Percentiles rank a stretch among this genome's conserved stretches.
Conservation (phyloP, 2,113 vertebrate genomes). For the Mus pahari region DNA sequence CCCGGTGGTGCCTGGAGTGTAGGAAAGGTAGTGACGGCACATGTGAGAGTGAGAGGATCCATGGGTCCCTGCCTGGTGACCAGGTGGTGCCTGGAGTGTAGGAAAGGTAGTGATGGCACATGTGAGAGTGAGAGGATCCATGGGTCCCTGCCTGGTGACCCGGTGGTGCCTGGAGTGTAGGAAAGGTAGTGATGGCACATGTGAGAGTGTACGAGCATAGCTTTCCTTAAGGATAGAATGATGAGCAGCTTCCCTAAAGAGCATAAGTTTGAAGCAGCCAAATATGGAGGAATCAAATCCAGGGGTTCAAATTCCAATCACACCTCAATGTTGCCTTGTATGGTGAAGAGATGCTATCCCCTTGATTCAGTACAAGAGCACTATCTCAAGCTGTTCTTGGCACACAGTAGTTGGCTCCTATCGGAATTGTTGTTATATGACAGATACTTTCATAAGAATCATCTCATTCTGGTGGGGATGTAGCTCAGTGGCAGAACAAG, state of each 20-base stretch:
- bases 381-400: not conserved
- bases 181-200: not conserved
- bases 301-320: not conserved
- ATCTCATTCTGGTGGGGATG: not conserved
- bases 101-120: too few species aligned
- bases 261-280: not conserved
- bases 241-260: not conserved
- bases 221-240: not conserved
- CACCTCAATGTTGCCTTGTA: not conserved
- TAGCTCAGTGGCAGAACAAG: not conserved
- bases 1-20: too few species aligned
- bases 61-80: not conserved
- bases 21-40: too few species aligned
- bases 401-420: not conserved
- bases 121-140: too few species aligned
- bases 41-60: too few species aligned
- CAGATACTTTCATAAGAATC: not conserved
- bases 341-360: not conserved
- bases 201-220: fast-evolving
- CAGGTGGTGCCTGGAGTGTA: too few species aligned
- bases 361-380: not conserved
- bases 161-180: not conserved
- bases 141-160: not conserved
- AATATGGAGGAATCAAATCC: not conserved
- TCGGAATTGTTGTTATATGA: not conserved